Conservation (phyloP, 2,797 vertebrate species). For the Enteromius treurensis region DNA sequence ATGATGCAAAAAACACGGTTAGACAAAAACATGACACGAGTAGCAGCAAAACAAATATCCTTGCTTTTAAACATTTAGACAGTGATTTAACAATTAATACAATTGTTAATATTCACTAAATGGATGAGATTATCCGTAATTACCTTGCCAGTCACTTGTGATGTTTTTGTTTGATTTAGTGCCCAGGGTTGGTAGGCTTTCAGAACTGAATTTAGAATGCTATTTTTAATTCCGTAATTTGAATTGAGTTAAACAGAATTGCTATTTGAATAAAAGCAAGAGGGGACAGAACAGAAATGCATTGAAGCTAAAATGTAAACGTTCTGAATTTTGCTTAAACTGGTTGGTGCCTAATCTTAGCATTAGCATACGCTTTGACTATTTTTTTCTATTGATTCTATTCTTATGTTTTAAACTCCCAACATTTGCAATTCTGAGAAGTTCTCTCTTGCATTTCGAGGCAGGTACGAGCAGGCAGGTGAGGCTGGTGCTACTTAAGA, state of each 20-base stretch:
- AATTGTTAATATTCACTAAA: slow-evolving; percentile 37
- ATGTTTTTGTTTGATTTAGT: slow-evolving; percentile 35
- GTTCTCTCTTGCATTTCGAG: slow-evolving; percentile 23
- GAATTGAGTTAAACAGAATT: slow-evolving; percentile 2
- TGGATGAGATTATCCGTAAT: slow-evolving; percentile 30
- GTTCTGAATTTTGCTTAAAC: neutral
- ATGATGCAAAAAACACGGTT: slow-evolving; percentile 27
- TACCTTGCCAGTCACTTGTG: slow-evolving; percentile 33
- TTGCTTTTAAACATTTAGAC: slow-evolving; percentile 32
- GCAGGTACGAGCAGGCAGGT: slow-evolving; percentile 53
- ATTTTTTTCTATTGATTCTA: neutral
- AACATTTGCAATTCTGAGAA: slow-evolving; percentile 21
- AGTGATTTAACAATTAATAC: slow-evolving; percentile 24
- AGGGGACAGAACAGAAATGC: no score
- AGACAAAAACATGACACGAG: slow-evolving; percentile 32
- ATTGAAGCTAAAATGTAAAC: neutral
- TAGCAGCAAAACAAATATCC: slow-evolving; percentile 39
- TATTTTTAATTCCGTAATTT: neutral
- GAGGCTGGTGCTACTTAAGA: slow-evolving; percentile 43
- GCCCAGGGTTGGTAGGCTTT: neutral
- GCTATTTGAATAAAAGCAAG: neutral
- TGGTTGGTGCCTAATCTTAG: neutral
- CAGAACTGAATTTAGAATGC: neutral
- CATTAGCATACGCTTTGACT: neutral
- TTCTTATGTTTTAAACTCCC: slow-evolving; percentile 11